Conservation (phyloP, 2,797 vertebrate species). For the Enteromius mattozi region DNA sequence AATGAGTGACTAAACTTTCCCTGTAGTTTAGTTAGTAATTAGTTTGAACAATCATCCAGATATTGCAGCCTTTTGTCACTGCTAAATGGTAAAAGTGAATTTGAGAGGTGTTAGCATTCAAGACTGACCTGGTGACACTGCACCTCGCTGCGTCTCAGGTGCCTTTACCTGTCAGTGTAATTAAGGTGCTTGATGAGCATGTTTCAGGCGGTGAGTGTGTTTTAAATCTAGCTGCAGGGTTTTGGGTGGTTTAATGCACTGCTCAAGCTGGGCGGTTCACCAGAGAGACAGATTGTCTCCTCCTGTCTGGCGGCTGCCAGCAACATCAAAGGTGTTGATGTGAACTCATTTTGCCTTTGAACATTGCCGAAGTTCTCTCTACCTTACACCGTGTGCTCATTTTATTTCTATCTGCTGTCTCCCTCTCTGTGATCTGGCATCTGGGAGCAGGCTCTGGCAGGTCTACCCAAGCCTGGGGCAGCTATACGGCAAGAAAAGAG, state of each 20-base stretch:
- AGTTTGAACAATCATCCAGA: conserved; percentile 25
- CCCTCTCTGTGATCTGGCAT: conserved; percentile 25
- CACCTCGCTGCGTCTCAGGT: conserved; percentile 26
- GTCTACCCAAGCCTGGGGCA: conserved; percentile 40
- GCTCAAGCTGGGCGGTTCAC: conserved; percentile 48
- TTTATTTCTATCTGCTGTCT: conserved; percentile 36
- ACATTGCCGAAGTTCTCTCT: conserved; percentile 48
- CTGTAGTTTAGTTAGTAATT: neutral
- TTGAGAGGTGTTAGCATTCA: neutral
- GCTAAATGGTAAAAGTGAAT: conserved; percentile 31
- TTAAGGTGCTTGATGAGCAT: conserved; percentile 34
- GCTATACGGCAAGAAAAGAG: neutral
- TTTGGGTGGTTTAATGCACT: conserved; percentile 48
- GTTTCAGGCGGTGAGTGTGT: conserved; percentile 45
- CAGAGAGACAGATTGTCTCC: conserved; percentile 57
- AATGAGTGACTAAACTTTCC: neutral
- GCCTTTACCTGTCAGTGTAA: conserved; percentile 40
- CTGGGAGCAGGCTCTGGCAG: conserved; percentile 48
- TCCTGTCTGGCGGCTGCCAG: conserved; percentile 56
- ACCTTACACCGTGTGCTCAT: conserved; percentile 27
- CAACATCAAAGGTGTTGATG: conserved; percentile 56
- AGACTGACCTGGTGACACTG: conserved; percentile 20
- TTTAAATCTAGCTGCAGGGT: conserved; percentile 48
- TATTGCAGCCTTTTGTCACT: conserved; percentile 21
- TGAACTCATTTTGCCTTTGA: conserved; percentile 52